Evolutionary conservation across 1,140 invertebrate species (phyloP).

Genomic region (Scaptomyza hsui): DNA sequence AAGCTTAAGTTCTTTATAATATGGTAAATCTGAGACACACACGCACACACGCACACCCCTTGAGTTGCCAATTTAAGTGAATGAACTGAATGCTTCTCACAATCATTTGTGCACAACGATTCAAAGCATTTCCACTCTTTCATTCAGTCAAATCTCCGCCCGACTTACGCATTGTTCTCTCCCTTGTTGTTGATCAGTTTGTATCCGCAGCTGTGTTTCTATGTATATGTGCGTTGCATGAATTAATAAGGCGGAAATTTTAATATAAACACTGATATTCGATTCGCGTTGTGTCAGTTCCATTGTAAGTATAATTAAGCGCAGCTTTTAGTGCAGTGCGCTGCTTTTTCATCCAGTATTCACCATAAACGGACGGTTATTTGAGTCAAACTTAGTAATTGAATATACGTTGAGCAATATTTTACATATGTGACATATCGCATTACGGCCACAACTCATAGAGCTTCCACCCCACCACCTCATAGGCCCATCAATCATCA

Average conservation of each 20-base stretch:
- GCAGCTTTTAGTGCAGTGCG: conserved; percentile 38
- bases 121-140: conserved; percentile 28
- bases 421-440: conserved; percentile 40
- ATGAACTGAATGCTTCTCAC: conserved; percentile 72
- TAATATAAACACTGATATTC: conserved; percentile 76
- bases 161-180: conserved; percentile 67
- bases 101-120: conserved; percentile 52
- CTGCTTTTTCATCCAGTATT: conserved; percentile 54
- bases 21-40: conserved; percentile 42
- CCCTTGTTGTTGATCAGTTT: conserved; percentile 47
- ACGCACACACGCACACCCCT: conserved; percentile 36
- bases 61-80: conserved; percentile 74
- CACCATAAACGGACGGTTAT: conserved; percentile 7
- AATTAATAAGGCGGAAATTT: conserved; percentile 78
- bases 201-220: conserved; percentile 15
- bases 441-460: conserved; percentile 37
- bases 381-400: conserved; percentile 48
- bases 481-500: conserved; percentile 56
- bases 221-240: conserved; percentile 32
- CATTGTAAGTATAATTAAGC: conserved; percentile 69
- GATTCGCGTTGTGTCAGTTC: conserved; percentile 59
- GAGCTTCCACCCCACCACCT: conserved; percentile 13
- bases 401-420: conserved; percentile 59
- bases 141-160: conserved; percentile 25
- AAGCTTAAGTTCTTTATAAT: conserved; percentile 45